Evolutionary conservation across 2,888 invertebrate genomes (phyloP), one percentile per base, ranked within the genome.

Genomic region (Ectemnius cavifrons): DNA sequence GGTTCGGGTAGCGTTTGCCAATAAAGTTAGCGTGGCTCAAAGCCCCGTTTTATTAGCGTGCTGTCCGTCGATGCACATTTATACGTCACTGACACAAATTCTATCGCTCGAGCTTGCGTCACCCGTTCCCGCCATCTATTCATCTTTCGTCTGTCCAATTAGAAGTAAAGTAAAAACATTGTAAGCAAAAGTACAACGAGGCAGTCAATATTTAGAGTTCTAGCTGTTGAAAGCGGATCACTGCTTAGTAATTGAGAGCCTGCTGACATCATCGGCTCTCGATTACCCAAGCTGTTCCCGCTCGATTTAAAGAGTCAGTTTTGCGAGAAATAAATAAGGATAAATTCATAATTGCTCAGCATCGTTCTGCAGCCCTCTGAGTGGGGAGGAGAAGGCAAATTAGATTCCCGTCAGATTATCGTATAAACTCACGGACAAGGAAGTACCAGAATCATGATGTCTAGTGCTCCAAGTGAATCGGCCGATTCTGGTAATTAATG

Each of bases 401-500:
- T 37, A 37, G 37, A 37, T 37, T 37, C 11, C 37, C 5, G 37
- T 0, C 37, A 37, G 37, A 49, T 71, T 46, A 59, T 62, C 47
- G 6, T 16, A 37, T n/a, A 20, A 13, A 0, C 58, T n/a, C 11
- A 46, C 52, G 16, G 57, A 59, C 27, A 47, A 67, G 37, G 57
- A 18, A 60, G 64, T 61, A 18, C 56, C 8, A 16, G 52, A 65
- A 67, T 67, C 75, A 64, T 58, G 75, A 67, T 76, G 76, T 70
- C 75, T 71, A 70, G 70, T 20, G 37, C 5, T 37, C 37, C 5
- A 37, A 37, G 37, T 8, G 8, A 37, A 37, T 37, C 37, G 8
- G 8, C 52, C 57, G 74, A 70, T 67, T 70, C 60, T 67, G 68
- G 47, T 28, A 77, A 80, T 80, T 80, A 80, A 69, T 73, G 49